These are phyloP conservation scores for Scomber scombrus DNA, from an alignment of 2,113 vertebrate species.

Conservation along the genomic window DNA sequence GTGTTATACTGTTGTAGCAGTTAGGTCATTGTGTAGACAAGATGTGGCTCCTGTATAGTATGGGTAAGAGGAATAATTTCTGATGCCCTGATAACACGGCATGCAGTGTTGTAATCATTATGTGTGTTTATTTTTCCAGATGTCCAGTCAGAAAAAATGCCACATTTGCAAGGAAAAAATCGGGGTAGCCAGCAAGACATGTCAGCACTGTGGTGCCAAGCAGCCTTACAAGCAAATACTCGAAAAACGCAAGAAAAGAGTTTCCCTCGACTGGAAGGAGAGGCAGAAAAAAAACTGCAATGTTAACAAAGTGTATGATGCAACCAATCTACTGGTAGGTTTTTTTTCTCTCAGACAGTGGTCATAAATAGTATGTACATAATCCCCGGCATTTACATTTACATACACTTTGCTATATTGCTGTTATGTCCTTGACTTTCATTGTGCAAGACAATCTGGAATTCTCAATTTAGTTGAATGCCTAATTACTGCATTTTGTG, in stretches of 20 bases:
- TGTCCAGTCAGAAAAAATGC: not conserved
- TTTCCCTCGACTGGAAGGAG: not conserved
- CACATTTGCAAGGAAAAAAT: not conserved
- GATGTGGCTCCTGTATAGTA: not conserved
- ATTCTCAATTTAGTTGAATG: not conserved
- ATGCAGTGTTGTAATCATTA: not conserved
- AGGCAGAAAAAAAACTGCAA: slow-evolving; percentile 4
- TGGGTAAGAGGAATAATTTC: not conserved
- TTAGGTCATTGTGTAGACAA: no score
- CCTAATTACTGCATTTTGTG: no score
- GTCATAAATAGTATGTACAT: no score
- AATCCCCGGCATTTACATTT: not conserved
- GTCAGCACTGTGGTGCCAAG: not conserved
- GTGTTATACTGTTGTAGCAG: no score
- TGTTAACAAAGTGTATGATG: not conserved
- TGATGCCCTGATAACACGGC: not conserved
- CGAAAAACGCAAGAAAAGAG: not conserved
- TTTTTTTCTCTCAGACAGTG: not conserved
- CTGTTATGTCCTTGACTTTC: not conserved
- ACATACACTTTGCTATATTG: not conserved
- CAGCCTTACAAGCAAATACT: slow-evolving; percentile 3
- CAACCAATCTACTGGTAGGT: not conserved
- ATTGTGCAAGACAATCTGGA: not conserved
- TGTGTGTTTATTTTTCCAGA: not conserved
- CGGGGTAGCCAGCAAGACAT: not conserved